Evolutionary conservation across 1,140 invertebrate genomes (phyloP), one percentile per base, ranked within the genome.

Genomic region (Atta colombica): DNA sequence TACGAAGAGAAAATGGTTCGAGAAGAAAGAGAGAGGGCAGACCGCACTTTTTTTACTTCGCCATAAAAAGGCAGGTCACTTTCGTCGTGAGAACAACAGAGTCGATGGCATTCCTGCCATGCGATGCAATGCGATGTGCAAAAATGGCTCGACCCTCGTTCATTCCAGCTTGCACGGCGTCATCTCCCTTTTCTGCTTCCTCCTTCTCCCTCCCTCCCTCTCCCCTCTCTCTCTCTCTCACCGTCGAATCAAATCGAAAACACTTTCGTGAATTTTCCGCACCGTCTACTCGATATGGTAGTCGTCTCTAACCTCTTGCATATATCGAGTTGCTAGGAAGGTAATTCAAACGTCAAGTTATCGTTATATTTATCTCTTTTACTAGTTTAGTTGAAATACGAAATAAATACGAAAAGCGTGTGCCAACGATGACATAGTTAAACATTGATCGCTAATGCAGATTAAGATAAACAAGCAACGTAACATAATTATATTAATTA

Each of bases 21-120:
- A 18, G 69, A 61, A n/a, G n/a, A 75, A 7, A 21, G 39, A 39
- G 12, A 65, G 5, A 58, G 39, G 8, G 58, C 45, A 16, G 28
- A 65, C 18, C 28, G 55, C 86, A 89, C 25, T 25, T 25, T 25
- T 25, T 25, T 25, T 86, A 80, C 85, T 75, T 60, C 77, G 85
- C 77, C 72, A 84, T 72, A 91, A 92, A 90, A 90, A 91, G 69
- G 55, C 77, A 65, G 49, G 68, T 51, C 39, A 82, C 87, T 88
- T 45, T 81, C 85, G 85, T 86, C 72, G 45, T 51, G 88, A 74
- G 72, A 90, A 87, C 91, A 86, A 86, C 74, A 60, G 74, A 66
- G 71, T 66, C 77, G 49, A 77, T 89, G 31, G 31, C 28, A 28
- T 28, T 28, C 88, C 58, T 87, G 25, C 31, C 63, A 80, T n/a